Conservation (phyloP, 2,888 invertebrate species). For the Pammene fasciana region DNA sequence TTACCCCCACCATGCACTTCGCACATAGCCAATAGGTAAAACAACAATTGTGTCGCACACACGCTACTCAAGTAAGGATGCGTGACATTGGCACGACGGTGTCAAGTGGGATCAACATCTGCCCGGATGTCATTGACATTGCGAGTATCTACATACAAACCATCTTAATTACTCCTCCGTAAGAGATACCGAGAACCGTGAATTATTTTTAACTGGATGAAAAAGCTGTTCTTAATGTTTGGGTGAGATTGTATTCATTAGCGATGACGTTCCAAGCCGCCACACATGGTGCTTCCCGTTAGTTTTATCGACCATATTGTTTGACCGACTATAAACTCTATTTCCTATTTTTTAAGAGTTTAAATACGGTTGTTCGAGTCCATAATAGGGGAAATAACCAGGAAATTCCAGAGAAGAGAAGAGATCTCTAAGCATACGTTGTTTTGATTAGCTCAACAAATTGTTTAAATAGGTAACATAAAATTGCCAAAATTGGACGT, state of each 20-base stretch:
- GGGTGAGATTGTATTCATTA: constrained; percentile 6
- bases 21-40: too few relatives aligned
- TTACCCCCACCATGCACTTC: too few relatives aligned
- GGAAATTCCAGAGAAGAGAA: not conserved
- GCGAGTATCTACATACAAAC: constrained; percentile 7
- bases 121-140: constrained; percentile 42
- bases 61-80: constrained; percentile 1
- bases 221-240: not conserved
- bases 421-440: too few relatives aligned
- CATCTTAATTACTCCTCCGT: constrained; percentile 1
- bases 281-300: constrained; percentile 7
- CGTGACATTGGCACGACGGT: constrained; percentile 23
- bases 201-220: constrained; percentile 12
- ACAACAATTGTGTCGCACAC: not conserved
- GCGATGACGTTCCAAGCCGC: not conserved
- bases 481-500: too few relatives aligned
- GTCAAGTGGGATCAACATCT: constrained; percentile 42
- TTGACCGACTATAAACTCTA: not conserved
- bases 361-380: too few relatives aligned
- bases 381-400: not conserved
- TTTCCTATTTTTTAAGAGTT: not conserved
- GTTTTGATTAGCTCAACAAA: not conserved
- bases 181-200: not conserved
- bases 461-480: not conserved
- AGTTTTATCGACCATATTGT: not conserved